Percentiles rank a stretch among this genome's conserved stretches.
phyloP scores from a whole-genome alignment of 2,797 vertebrate species.

The Chloroceryle amazona region DNA sequence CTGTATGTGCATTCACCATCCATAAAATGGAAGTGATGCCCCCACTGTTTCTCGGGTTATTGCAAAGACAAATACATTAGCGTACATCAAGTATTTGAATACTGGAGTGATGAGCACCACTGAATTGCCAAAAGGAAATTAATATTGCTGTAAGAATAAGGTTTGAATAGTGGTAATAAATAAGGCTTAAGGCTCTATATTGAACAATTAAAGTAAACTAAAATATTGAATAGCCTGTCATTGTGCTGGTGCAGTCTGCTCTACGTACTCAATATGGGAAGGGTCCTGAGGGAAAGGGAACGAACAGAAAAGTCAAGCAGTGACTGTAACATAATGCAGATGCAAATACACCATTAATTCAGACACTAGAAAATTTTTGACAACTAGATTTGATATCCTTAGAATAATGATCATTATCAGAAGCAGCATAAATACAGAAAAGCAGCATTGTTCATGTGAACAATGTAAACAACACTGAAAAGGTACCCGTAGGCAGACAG shows the following conservation, averaged over 20 bases:
- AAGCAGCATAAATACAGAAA: neutral
- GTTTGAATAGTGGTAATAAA: neutral
- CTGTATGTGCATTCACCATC: neutral
- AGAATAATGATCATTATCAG: neutral
- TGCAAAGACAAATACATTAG: neutral
- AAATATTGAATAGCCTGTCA: neutral
- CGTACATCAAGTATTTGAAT: neutral
- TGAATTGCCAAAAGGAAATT: neutral
- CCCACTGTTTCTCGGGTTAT: neutral
- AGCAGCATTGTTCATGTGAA: neutral
- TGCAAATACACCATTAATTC: neutral
- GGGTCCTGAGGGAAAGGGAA: neutral
- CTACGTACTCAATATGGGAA: neutral
- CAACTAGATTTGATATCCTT: neutral
- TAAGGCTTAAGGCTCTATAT: neutral
- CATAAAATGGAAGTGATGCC: neutral
- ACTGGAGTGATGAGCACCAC: neutral
- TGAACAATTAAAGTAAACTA: neutral
- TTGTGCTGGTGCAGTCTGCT: neutral
- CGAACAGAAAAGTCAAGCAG: neutral
- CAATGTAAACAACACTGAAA: neutral
- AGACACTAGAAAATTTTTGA: neutral
- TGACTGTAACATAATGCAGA: neutral
- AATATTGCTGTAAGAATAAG: neutral
- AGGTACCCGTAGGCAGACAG: rapidly evolving